Evolutionary conservation across 2,113 vertebrate genomes (phyloP).

Genomic region (Neomonachus schauinslandi): DNA sequence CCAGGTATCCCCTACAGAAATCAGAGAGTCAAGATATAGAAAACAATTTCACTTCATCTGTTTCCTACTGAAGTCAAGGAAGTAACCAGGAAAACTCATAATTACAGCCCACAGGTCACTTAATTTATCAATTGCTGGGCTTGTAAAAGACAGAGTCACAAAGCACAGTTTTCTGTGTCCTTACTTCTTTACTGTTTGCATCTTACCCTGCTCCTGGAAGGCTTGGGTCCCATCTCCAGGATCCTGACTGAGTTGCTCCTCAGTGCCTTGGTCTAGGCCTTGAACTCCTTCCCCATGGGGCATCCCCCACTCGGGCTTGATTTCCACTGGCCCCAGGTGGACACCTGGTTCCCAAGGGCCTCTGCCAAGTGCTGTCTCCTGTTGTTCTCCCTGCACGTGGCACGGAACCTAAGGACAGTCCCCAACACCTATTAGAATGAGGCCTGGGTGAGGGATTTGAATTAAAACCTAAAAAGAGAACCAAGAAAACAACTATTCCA

Average conservation of each 20-base stretch:
- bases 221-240: constrained; percentile 52
- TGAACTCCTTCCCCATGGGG: constrained; percentile 61
- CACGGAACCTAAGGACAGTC: constrained; percentile 72
- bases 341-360: constrained; percentile 66
- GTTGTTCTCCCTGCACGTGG: constrained; percentile 48
- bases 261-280: constrained; percentile 32
- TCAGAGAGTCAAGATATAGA: neutral
- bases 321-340: constrained; percentile 72
- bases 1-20: neutral
- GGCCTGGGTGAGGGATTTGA: neutral
- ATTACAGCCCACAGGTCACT: neutral
- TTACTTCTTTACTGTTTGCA: neutral
- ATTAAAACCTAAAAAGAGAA: constrained; percentile 25
- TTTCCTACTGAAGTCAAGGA: neutral
- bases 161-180: neutral
- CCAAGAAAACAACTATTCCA: neutral
- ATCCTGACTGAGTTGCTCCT: constrained; percentile 62
- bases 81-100: neutral
- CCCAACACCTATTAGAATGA: constrained; percentile 57
- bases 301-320: constrained; percentile 78
- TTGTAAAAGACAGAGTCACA: neutral
- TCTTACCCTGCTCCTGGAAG: constrained; percentile 79
- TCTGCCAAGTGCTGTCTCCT: constrained; percentile 65
- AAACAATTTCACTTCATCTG: neutral
- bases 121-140: neutral